A percentile compares a stretch with the other conserved stretches of the same genome.
These are phyloP conservation scores for Pampusana beccarii DNA, from an alignment of 2,113 vertebrate genomes.

Conservation along the genomic window DNA sequence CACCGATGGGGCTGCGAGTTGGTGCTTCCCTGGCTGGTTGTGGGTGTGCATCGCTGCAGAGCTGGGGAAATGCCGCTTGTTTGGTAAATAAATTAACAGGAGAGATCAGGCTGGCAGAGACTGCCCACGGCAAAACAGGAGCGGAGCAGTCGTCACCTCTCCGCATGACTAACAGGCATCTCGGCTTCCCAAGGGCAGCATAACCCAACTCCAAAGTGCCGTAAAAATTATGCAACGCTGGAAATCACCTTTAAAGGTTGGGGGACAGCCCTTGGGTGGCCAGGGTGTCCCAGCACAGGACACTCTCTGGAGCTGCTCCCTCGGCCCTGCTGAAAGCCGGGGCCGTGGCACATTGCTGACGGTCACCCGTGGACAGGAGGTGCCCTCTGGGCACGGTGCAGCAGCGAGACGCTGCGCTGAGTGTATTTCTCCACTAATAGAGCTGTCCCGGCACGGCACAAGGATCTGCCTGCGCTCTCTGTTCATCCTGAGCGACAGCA, in stretches of 20 bases:
- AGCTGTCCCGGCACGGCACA: not conserved
- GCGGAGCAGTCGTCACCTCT: not conserved
- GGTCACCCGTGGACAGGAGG: not conserved
- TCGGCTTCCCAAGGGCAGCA: not conserved
- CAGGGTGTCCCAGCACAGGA: not conserved
- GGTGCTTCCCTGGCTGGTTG: not conserved
- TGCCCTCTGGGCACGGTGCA: not conserved
- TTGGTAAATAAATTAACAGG: not conserved
- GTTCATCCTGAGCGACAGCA: not conserved
- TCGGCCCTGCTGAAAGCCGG: not conserved
- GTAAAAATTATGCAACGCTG: not conserved
- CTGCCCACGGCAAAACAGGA: not conserved
- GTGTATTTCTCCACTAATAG: not conserved
- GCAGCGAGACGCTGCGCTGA: not conserved
- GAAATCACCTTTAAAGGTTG: not conserved
- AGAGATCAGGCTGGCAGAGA: not conserved
- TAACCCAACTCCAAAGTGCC: not conserved
- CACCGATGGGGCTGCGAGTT: rapidly evolving
- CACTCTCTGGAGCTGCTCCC: not conserved
- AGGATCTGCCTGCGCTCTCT: not conserved
- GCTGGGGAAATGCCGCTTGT: not conserved
- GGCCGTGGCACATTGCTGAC: rapidly evolving
- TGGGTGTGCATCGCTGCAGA: not conserved
- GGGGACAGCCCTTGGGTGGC: not conserved
- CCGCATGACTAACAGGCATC: rapidly evolving